These are phyloP conservation scores for Machimus atricapillus DNA, from an alignment of 2,888 invertebrate genomes.

Conservation along the genomic window DNA sequence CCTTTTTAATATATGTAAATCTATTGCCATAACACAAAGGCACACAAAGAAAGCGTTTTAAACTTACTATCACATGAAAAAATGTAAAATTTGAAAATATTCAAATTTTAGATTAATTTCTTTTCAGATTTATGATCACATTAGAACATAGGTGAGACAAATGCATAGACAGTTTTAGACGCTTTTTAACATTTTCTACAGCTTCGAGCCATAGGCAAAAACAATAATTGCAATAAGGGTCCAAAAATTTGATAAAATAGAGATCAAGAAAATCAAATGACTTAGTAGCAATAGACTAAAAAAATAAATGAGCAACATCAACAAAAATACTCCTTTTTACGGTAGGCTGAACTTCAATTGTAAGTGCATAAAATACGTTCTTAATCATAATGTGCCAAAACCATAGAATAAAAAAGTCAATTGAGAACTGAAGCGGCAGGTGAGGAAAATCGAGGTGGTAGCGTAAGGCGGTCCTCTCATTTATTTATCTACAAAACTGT, in stretches of 20 bases:
- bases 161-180: neutral
- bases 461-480: neutral
- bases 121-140: neutral
- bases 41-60: neutral
- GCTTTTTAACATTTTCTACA: neutral
- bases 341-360: neutral
- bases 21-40: neutral
- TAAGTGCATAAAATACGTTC: neutral
- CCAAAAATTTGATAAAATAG: neutral
- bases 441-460: neutral
- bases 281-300: neutral
- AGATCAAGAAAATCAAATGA: neutral
- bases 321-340: neutral
- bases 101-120: neutral
- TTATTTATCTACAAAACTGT: neutral
- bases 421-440: neutral
- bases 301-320: neutral
- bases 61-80: neutral
- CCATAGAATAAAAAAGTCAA: conserved; percentile 1
- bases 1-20: neutral
- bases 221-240: conserved; percentile 1
- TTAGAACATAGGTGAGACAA: neutral
- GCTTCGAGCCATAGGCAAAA: neutral
- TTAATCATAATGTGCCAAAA: conserved; percentile 1
- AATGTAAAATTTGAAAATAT: neutral